Base-by-base conservation (phyloP, 35 echinoderm and acorn worm species). In the Diadema setosum region DNA sequence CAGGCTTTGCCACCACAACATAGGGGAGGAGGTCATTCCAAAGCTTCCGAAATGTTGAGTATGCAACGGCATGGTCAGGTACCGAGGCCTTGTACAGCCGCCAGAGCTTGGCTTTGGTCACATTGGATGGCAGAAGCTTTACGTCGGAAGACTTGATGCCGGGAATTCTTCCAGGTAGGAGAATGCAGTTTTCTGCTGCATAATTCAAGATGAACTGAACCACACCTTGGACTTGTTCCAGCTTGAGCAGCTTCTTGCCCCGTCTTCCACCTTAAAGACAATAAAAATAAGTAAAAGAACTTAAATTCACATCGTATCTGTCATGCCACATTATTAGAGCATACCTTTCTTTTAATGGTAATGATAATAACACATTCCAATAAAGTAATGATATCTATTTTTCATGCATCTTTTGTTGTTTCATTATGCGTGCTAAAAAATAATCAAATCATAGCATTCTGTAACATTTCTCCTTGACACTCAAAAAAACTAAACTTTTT, bases 51-150 rank as follows among this genome's bases (percentile, higher is more conserved):
- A 83, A 83, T 18, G 81, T 83, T 14, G 81, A 83, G 15, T 60
- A 7, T 2, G 31, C 1, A 8, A 86, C 39, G 12, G 23, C 25
- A 40, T 17, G 29, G 4, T 65, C 39, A n/a, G 83, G 83, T 7
- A 18, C 31, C 5, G 60, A 63, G 14, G 42, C 24, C 30, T 48
- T 70, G 85, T 87, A 87, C 9, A 17, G 21, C 20, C 85, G 17
- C 85, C 85, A 87, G 42, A 87, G 39, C 25, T 30, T 8, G 20
- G 85, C 65, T 31, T 87, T 87, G 20, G 85, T 75, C 5, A 45
- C 69, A 5, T 17, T 48, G n/a, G 36, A 39, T 18, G 85, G 85
- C n/a, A 87, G 64, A 12, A 87, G 2, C 36, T 76, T 87, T 11
- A 87, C 43, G 49, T 87, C 85, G 14, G 35, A 37, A 11, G 11